phyloP scores from a whole-genome alignment of 2,113 vertebrate species.

The Damaliscus lunatus region DNA sequence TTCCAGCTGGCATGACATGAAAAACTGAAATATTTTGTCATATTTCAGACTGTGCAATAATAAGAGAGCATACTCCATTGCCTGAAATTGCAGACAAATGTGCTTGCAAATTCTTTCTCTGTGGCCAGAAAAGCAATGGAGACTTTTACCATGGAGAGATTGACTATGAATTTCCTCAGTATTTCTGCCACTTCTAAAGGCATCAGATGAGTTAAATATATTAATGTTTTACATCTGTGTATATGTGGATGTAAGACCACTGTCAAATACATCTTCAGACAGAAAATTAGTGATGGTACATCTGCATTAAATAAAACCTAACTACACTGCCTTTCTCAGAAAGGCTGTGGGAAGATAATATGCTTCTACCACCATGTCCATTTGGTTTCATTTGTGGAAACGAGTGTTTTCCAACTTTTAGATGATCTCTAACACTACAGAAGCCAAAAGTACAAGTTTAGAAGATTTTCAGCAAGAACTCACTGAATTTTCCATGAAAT shows the following conservation, averaged over 20 bases:
- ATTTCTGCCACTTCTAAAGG: background rate
- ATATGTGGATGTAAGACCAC: background rate
- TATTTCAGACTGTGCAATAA: background rate
- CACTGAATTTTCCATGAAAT: background rate
- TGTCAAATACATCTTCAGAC: background rate
- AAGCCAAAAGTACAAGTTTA: background rate
- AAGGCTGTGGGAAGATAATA: background rate
- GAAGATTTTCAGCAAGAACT: background rate
- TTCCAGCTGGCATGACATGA: conserved; percentile 16
- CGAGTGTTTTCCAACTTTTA: background rate
- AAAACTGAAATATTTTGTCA: background rate
- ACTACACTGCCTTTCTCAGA: background rate
- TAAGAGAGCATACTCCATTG: background rate
- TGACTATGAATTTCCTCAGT: background rate
- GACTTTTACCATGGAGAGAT: background rate
- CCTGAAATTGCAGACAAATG: background rate
- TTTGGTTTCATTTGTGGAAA: conserved; percentile 37
- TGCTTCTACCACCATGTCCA: background rate
- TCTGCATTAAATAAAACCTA: background rate
- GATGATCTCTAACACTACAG: background rate
- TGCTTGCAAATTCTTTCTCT: background rate
- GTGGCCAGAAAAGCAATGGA: background rate
- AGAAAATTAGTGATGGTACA: background rate
- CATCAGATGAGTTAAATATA: background rate
- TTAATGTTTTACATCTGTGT: background rate